Base-by-base conservation (phyloP, 2,797 vertebrate species). In the Enteromius unitaeniatus region DNA sequence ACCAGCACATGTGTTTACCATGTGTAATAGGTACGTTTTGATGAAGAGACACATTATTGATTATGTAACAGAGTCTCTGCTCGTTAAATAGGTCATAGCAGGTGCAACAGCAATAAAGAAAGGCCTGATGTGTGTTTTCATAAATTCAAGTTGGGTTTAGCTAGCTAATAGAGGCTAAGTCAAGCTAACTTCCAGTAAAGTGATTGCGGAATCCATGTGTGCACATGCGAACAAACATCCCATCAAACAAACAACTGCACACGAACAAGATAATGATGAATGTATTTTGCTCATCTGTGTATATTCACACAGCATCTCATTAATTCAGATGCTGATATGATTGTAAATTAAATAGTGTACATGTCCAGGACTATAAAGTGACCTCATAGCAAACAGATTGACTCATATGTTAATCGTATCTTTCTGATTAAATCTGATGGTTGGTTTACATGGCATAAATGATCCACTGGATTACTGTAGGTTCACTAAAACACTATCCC, bases 61-160 rank as follows among this genome's bases (percentile, higher is more conserved):
- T 92, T 79, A 83, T 77, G 64, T 77, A 78, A 28, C 42, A 78
- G 31, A 65, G 37, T n/a, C 86, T 80, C 89, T 86, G 87, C 31
- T 81, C n/a, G 70, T 62, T 83, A 73, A 79, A 80, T 81, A 67
- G 79, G 85, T 80, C 58, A 88, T 10, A 80, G 67, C 79, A 84
- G 79, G 51, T 84, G 80, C 87, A 85, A 70, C 65, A 81, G 77
- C 78, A 83, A 86, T 91, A 92, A 85, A 89, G 90, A 88, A 34
- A 64, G 5, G 17, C 10, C 58, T 88, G 81, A 84, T 86, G 87
- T 86, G 81, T 19, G 45, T 60, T 15, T 60, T 37, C 21, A 72
- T 87, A 83, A 82, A 86, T n/a, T n/a, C 23, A 64, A 28, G 14
- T 51, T 51, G 4, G 65, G 58, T 65, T 75, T 65, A 65, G 15